Base-by-base conservation (phyloP, 2,113 vertebrate species). In the Phylloscopus trochilus region DNA sequence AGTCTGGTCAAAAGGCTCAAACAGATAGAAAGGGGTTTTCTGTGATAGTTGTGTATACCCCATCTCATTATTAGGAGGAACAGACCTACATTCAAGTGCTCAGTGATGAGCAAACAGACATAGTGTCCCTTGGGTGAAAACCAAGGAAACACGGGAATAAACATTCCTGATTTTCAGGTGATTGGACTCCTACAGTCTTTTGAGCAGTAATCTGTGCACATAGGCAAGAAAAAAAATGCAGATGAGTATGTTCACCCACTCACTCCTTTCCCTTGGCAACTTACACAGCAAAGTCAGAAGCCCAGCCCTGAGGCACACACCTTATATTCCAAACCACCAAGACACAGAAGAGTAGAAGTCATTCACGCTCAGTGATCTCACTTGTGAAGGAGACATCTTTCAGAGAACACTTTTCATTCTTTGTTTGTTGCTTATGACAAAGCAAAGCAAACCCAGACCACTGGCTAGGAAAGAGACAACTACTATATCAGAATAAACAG, bases 1-100 rank as follows among this genome's bases (percentile, higher is more conserved):
- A 58, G 11, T 21, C 12, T 43, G 59, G 11, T 27, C 60, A 82
- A 26, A 58, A 70, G 26, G 23, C 28, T 82, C 21, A 9, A 90
- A 64, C 3, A 59, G 17, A 16, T 55, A 21, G 52, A 93, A n/a
- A 58, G 17, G 9, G 18, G 15, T 91, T 69, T 44, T 35, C 33
- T 1, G 0, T 49, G 22, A 62, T 17, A 74, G 7, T 33, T 4
- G 0, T 5, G 6, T 21, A 23, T 6, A 43, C 1, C 2, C 4
- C 12, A 27, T 46, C 52, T 75, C 33, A 30, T 31, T 80, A 56
- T 31, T 12, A 69, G 27, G 13, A 77, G 55, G 49, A 80, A 66
- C 13, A 83, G 77, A 69, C 3, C 33, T 44, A 69, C 3, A 33
- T 6, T 2, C 0, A 3, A 69, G 44, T 3, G 49, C 18, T 80